Conservation (phyloP, 1,140 invertebrate species). For the Drosophila prosaltans region DNA sequence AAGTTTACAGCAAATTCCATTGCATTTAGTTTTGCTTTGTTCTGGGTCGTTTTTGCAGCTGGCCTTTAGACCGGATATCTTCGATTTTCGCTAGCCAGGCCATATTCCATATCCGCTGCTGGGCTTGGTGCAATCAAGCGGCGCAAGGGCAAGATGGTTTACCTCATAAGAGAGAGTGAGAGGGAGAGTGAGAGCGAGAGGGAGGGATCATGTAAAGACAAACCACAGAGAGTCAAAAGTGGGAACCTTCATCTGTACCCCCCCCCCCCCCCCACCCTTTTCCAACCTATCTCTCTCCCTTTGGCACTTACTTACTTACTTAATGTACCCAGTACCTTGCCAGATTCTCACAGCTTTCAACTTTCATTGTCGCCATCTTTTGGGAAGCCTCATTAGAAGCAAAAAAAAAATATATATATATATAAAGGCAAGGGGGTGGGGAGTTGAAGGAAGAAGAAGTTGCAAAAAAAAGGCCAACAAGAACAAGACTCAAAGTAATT, state of each 20-base stretch:
- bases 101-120: constrained; percentile 69
- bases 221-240: constrained; percentile 54
- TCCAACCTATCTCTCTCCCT: not conserved
- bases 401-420: not conserved
- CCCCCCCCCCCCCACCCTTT: not conserved
- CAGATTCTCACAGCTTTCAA: constrained; percentile 43
- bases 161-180: not conserved
- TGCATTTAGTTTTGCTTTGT: no score
- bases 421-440: no score
- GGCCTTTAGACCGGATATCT: constrained; percentile 63
- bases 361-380: constrained; percentile 45
- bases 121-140: constrained; percentile 45
- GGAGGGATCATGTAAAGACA: constrained; percentile 24
- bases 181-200: not conserved
- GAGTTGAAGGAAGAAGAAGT: not conserved
- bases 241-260: no score
- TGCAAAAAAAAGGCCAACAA: not conserved
- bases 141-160: constrained; percentile 24
- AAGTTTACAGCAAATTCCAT: not conserved
- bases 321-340: constrained; percentile 10
- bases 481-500: constrained; percentile 43
- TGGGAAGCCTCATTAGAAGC: constrained; percentile 7
- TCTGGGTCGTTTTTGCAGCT: constrained; percentile 22
- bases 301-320: no score
- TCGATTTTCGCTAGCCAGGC: constrained; percentile 58